Evolutionary conservation across 1,140 invertebrate species (phyloP), one percentile per base, ranked within the genome.

Genomic region (Drosophila tani): DNA sequence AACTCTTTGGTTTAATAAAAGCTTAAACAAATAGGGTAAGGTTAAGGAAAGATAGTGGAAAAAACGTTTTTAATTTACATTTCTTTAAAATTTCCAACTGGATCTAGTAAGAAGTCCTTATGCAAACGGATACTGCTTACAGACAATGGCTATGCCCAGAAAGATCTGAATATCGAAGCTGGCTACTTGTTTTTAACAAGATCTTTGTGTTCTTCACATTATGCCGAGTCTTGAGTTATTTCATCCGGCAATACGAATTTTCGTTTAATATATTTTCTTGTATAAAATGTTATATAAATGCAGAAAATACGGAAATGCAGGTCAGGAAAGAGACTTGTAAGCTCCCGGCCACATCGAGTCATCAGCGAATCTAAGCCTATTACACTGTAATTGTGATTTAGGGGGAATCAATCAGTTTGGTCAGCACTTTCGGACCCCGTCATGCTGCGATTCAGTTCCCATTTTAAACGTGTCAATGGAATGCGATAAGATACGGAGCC

Each of bases 401-500:
- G 35, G n/a, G 14, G 9, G 11, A 29, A 41, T 21, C 35, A 40
- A 12, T 24, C 11, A 11, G 9, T 27, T 32, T 47, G 19, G 40
- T 65, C 40, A 66, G 46, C 27, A 69, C 3, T 35, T 66, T 62
- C 2, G 15, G 27, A n/a, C n/a, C 15, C 8, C 14, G 19, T 67
- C 62, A 67, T 45, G 38, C 63, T 47, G 38, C 46, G n/a, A 38
- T 69, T 57, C 29, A 62, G 38, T 35, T 35, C 49, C 15, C 14
- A 32, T 76, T 69, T 56, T 15, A 8, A 38, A 14, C 27, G 24
- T 56, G 53, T 55, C 40, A 5, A 69, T 11, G n/a, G 27, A 35
- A 24, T n/a, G 11, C 35, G 80, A 82, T 82, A 82, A 81, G 79
- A 81, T 81, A 81, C 32, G 24, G 32, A 19, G 46, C 41, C 45